A percentile compares a stretch with the other conserved stretches of the same genome.
Conservation (phyloP, 2,888 invertebrate species). For the Boloria euphrosyne region DNA sequence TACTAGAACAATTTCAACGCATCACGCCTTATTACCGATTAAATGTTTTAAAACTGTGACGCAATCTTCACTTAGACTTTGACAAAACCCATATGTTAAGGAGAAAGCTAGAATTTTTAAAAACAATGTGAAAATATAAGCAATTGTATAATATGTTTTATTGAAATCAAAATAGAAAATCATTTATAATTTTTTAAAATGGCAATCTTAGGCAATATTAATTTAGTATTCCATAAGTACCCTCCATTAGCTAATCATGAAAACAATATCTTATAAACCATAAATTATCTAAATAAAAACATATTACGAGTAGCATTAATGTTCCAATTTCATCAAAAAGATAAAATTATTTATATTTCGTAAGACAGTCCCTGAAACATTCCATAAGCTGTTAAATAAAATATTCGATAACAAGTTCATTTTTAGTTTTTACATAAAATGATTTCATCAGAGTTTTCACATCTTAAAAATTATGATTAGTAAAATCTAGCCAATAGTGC, state of each 20-base stretch:
- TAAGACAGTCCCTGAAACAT: conserved; percentile 29
- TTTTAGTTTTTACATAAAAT: conserved; percentile 7
- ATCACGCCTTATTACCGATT: conserved; percentile 17
- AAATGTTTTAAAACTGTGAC: conserved; percentile 9
- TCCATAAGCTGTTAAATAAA: conserved; percentile 16
- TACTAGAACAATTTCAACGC: conserved; percentile 53
- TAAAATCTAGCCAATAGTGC: too few relatives aligned
- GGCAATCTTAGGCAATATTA: too few relatives aligned
- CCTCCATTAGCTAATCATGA: too few relatives aligned
- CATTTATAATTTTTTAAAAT: too few relatives aligned
- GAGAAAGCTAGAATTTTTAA: not conserved
- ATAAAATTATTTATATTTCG: conserved; percentile 31
- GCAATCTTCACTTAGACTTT: conserved; percentile 2
- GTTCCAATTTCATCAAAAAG: conserved; percentile 30
- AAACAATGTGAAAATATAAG: too few relatives aligned
- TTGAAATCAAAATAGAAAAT: too few relatives aligned
- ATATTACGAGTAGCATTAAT: not conserved
- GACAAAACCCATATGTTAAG: not conserved
- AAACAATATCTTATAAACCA: not conserved
- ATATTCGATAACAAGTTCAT: conserved; percentile 8
- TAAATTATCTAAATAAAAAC: conserved; percentile 3
- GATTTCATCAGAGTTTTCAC: conserved; percentile 7
- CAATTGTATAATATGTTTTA: too few relatives aligned
- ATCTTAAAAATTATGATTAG: not conserved
- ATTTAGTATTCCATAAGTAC: too few relatives aligned